A percentile compares a stretch with the other conserved stretches of the same genome.
These are phyloP conservation scores for Axinella damicornis DNA, from an alignment of 37 sponge, comb jelly and placozoan genomes.

Conservation along the genomic window DNA sequence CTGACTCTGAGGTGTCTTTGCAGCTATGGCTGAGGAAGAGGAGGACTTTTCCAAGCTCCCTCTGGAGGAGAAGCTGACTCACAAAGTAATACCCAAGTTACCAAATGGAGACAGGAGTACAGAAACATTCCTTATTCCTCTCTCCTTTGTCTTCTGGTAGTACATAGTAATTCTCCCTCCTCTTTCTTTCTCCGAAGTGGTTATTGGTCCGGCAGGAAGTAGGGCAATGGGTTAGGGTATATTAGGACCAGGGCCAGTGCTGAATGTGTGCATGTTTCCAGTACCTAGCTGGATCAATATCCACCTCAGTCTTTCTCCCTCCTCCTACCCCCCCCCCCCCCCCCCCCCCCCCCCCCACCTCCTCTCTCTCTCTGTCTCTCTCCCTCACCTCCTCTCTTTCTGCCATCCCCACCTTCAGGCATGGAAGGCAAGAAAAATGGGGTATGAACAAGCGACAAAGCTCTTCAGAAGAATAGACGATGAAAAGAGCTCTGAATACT, in stretches of 20 bases:
- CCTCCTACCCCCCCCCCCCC: no score
- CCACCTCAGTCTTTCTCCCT: no score
- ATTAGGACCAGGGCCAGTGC: no score
- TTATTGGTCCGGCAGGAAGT: no score
- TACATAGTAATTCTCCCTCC: background rate
- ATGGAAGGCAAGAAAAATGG: constrained; percentile 90
- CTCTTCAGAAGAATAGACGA: constrained; percentile 81
- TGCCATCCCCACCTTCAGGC: constrained; percentile 42
- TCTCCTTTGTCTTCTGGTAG: background rate
- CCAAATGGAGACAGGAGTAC: no score
- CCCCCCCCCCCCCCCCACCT: no score
- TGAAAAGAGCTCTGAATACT: constrained; percentile 84
- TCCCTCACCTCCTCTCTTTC: background rate
- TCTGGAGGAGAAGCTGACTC: constrained; percentile 78
- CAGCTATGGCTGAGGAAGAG: constrained; percentile 50
- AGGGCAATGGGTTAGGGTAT: no score
- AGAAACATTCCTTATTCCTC: no score
- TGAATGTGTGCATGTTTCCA: no score
- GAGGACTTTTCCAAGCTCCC: constrained; percentile 82
- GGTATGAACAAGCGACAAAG: constrained; percentile 91
- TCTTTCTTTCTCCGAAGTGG: background rate
- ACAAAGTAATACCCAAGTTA: constrained; percentile 68
- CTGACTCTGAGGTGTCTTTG: no score
- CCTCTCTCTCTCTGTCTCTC: background rate
- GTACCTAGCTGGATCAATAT: no score